Evolutionary conservation across 2,797 vertebrate genomes (phyloP).

Genomic region (Podargus strigoides): DNA sequence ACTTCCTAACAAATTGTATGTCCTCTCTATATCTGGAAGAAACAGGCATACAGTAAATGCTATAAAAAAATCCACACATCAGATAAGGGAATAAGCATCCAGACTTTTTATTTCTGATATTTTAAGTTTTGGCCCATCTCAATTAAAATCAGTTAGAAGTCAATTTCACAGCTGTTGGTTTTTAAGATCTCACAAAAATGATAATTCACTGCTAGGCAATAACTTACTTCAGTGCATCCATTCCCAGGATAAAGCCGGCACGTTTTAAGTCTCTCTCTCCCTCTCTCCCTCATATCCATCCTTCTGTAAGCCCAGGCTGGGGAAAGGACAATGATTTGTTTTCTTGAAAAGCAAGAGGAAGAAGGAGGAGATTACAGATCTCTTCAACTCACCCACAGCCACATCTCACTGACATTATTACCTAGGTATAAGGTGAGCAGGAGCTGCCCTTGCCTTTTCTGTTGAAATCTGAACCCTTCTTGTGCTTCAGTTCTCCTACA

Average conservation of each 20-base stretch:
- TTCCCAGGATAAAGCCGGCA: slow-evolving; percentile 15
- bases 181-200: slow-evolving; percentile 73
- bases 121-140: slow-evolving; percentile 60
- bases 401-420: not conserved
- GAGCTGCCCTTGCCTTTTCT: not conserved
- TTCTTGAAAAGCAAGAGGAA: not conserved
- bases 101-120: slow-evolving; percentile 63
- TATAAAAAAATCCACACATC: not conserved
- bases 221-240: slow-evolving; percentile 34
- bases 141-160: slow-evolving; percentile 76
- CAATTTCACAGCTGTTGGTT: slow-evolving; percentile 78
- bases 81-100: not conserved
- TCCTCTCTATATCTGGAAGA: not conserved
- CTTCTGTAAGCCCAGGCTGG: not conserved
- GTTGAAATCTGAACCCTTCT: not conserved
- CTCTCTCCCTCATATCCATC: not conserved
- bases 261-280: not conserved
- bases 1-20: not conserved
- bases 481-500: not conserved
- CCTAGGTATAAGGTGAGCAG: not conserved
- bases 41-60: not conserved
- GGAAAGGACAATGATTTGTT: not conserved
- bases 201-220: slow-evolving; percentile 65
- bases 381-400: not conserved
- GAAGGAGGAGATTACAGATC: not conserved